Evolutionary conservation across 1,140 invertebrate genomes (phyloP).

Genomic region (Nixonia krombeini): DNA sequence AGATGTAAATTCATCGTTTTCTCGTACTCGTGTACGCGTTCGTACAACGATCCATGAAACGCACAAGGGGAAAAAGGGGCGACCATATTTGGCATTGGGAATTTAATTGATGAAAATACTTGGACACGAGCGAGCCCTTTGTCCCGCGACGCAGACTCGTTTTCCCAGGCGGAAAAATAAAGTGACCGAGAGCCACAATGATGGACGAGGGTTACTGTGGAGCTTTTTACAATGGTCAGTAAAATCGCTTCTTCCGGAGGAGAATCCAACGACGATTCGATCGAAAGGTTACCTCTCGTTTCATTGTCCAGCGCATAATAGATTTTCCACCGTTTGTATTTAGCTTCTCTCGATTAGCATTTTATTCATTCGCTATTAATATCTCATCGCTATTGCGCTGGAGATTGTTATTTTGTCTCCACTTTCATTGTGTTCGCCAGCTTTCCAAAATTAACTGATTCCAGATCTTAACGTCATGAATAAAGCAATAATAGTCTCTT

Average conservation of each 20-base stretch:
- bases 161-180: conserved; percentile 1
- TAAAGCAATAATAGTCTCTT: too few species aligned
- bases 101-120: conserved; percentile 4
- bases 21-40: background rate
- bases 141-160: background rate
- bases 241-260: background rate
- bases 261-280: background rate
- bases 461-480: too few species aligned
- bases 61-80: background rate
- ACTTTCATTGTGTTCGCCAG: too few species aligned
- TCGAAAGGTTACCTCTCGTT: too few species aligned
- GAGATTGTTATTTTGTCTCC: too few species aligned
- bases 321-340: too few species aligned
- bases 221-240: background rate
- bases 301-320: too few species aligned
- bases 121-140: background rate
- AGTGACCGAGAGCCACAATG: background rate
- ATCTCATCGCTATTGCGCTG: too few species aligned
- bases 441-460: too few species aligned
- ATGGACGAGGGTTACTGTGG: background rate
- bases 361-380: too few species aligned
- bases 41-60: background rate
- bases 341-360: too few species aligned
- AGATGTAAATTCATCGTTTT: background rate
- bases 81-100: conserved; percentile 2